Percentiles rank a stretch among this genome's conserved stretches.
phyloP scores from a whole-genome alignment of 2,113 vertebrate genomes.

The Hystrix brachyura region DNA sequence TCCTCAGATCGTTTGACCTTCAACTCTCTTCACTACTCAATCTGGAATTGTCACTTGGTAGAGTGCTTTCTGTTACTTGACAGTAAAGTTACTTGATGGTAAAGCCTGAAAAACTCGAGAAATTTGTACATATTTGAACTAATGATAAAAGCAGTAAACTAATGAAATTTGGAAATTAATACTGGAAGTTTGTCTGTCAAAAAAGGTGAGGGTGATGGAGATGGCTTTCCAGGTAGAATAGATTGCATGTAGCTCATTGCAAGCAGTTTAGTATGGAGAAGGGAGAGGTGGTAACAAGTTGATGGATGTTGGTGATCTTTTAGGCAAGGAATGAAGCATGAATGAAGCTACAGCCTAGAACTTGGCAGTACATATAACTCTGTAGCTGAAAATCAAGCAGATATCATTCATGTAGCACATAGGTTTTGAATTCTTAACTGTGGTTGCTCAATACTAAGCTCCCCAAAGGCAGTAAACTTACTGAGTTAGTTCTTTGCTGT shows the following conservation, averaged over 20 bases:
- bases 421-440: constrained; percentile 21
- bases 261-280: neutral
- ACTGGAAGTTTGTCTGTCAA: neutral
- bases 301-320: neutral
- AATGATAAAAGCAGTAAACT: neutral
- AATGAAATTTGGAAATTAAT: constrained; percentile 40
- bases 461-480: neutral
- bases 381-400: neutral
- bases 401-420: neutral
- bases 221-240: neutral
- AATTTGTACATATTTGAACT: constrained; percentile 9
- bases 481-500: neutral
- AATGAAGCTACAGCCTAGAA: neutral
- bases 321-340: neutral
- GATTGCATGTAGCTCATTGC: neutral
- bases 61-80: neutral
- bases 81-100: neutral
- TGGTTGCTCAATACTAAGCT: neutral
- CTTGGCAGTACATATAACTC: neutral
- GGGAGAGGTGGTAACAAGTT: neutral
- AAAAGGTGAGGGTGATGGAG: neutral
- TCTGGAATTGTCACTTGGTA: neutral
- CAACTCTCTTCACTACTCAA: neutral
- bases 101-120: neutral
- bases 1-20: constrained; percentile 26